Base-by-base conservation (phyloP, 2,888 invertebrate species). In the Fabriciana adippe region DNA sequence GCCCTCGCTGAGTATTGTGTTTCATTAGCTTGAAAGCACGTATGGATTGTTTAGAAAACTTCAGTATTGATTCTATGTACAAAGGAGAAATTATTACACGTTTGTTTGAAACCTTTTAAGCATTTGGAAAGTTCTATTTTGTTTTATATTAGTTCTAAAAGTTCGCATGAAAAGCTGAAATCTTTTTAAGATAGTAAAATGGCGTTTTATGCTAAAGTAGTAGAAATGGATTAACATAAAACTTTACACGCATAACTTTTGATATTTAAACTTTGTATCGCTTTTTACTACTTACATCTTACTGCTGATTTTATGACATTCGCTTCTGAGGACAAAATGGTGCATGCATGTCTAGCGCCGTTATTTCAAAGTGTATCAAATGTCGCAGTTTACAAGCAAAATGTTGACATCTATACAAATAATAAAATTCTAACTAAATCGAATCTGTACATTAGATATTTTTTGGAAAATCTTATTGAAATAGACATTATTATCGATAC, bases 21-120 rank as follows among this genome's bases (percentile, higher is more conserved):
- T 54, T 21, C 13, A 13, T 18, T 18, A 82, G 76, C 73, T 73
- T 84, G 79, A 86, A 84, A 86, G 85, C 83, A 70, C 78, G 75
- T 76, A 76, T 55, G 50, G 50, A 66, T 66, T 61, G 60, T 66
- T 55, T 66, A n/a, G 18, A 41, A 45, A 51, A 35, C 35, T 51
- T 53, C 59, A 61, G 55, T 50, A 68, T 61, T 56, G 68, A 65
- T 68, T 64, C 64, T 55, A 35, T 31, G 31, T 16, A 47, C 15
- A 21, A 18, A 26, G 21, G 26, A 6, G 41, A 45, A 55, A 62
- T 67, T 41, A 60, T 60, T 16, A 3, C 41, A 61, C 51, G 31
- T 61, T 61, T 61, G 61, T 61, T 51, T 50, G 45, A 63, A 54
- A 54, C 45, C 62, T 63, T 63, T 61, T 61, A 61, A 51, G 61